Conservation (phyloP, 1,140 invertebrate genomes). For the Megathymus violae region DNA sequence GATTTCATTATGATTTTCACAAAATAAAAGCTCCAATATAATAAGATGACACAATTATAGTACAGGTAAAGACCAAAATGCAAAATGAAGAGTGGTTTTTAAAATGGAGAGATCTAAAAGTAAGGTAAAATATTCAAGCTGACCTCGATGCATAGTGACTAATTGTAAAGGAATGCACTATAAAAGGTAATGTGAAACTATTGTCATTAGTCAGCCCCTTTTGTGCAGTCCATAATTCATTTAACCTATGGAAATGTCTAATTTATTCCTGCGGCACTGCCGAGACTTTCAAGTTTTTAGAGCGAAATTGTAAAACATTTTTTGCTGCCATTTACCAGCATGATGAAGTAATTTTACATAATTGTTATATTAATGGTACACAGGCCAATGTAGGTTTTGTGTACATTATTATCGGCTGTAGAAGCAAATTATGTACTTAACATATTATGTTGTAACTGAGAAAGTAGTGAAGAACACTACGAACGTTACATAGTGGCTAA, state of each 20-base stretch:
- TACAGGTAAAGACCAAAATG: neutral
- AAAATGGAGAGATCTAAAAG: conserved; percentile 21
- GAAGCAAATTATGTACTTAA: conserved; percentile 17
- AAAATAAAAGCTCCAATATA: no score
- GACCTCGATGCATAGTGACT: conserved; percentile 28
- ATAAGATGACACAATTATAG: no score
- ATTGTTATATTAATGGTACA: conserved; percentile 19
- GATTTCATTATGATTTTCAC: no score
- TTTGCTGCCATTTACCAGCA: conserved; percentile 20
- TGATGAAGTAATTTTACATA: conserved; percentile 27
- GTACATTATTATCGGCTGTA: conserved; percentile 3
- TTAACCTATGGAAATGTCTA: conserved; percentile 34
- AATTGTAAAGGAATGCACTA: conserved; percentile 33
- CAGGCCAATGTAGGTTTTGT: conserved; percentile 9
- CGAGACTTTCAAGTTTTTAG: conserved; percentile 28
- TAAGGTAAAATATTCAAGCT: conserved; percentile 28
- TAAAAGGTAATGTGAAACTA: conserved; percentile 32
- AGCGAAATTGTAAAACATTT: conserved; percentile 24
- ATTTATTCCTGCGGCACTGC: conserved; percentile 27
- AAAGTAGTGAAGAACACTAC: neutral
- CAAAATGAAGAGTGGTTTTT: neutral
- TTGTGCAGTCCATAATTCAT: conserved; percentile 30
- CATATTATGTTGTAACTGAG: neutral
- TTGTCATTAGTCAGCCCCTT: conserved; percentile 33
- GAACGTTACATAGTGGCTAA: no score